phyloP scores from a whole-genome alignment of 2,888 invertebrate genomes.

The Cheilosia vulpina region DNA sequence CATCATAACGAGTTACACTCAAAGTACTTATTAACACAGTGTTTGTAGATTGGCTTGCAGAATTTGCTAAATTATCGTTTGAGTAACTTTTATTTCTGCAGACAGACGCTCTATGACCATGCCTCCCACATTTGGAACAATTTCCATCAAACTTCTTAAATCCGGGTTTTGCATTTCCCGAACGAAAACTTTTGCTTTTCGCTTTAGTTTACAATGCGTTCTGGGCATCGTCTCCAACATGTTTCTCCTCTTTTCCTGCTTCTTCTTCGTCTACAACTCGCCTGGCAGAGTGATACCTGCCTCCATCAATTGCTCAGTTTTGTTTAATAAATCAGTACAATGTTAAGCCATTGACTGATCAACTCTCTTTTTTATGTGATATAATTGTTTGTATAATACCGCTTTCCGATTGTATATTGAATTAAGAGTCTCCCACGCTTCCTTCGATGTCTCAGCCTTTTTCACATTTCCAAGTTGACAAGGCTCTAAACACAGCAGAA shows the following conservation, averaged over 20 bases:
- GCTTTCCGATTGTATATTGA: slow-evolving; percentile 38
- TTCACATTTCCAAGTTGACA: slow-evolving; percentile 40
- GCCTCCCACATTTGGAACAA: slow-evolving; percentile 11
- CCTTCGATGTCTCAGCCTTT: slow-evolving; percentile 28
- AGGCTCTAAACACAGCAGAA: slow-evolving; percentile 34
- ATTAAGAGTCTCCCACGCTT: slow-evolving; percentile 36
- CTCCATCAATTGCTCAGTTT: slow-evolving; percentile 33
- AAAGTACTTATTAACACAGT: not conserved
- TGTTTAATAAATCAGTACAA: slow-evolving; percentile 24
- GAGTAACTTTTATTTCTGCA: slow-evolving; percentile 8
- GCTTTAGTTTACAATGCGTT: not conserved
- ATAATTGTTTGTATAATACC: slow-evolving; percentile 37
- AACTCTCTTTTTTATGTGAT: slow-evolving; percentile 28
- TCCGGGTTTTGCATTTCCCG: not conserved
- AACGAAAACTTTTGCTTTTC: not conserved
- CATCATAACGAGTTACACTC: not conserved
- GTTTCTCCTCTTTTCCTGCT: slow-evolving; percentile 11
- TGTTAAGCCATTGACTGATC: slow-evolving; percentile 29
- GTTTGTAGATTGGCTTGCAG: not conserved
- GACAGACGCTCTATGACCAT: not conserved
- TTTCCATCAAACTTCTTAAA: not conserved
- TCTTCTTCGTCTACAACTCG: slow-evolving; percentile 36
- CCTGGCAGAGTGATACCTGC: slow-evolving; percentile 38
- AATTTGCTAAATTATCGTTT: not conserved
- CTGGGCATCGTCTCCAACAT: not conserved